Base-by-base conservation (phyloP, 2,888 invertebrate species). In the Stramonita haemastoma region DNA sequence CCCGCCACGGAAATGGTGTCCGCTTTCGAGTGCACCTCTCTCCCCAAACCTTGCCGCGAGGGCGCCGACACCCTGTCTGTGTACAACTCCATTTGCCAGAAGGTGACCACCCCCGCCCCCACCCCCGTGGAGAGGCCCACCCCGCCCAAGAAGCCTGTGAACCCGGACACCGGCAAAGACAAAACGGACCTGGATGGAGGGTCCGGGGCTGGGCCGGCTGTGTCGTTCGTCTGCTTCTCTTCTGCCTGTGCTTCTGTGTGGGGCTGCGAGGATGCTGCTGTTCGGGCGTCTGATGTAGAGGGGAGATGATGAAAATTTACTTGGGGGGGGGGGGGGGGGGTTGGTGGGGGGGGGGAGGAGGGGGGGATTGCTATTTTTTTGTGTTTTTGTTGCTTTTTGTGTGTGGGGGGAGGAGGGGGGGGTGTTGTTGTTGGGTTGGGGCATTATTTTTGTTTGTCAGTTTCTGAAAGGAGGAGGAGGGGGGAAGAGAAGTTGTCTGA, bases 21-120 rank as follows among this genome's bases (percentile, higher is more conserved):
- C n/a, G 79, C 86, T 15, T 89, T 85, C 56, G 92, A 92, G 86
- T 92, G 92, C 34, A 73, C 91, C 34, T 90, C 89, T 66, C 36
- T 92, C 36, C 92, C 92, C 36, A 83, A 77, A 34, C 90, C 90
- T 1, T 92, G 92, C 66, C 70, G 87, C 1, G 87, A 89, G 29
- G 81, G 79, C 4, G n/a, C 89, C 19, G 70, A 77, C 36, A 87
- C 89, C 73, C 60, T 84, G 46, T 34, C 87, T 11, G 90, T 88
- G 19, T 91, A 89, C 86, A 57, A 88, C 73, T 87, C 87, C 57
- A 77, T 91, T 46, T 91, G 91, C 77, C 87, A 90, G 60, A 91
- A 84, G 88, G 90, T 90, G 26, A 81, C 87, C 79, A 86, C 81
- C 0, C 89, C 86, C 17, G 29, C 89, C 19, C 89, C 89, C 60